phyloP scores from a whole-genome alignment of 2,797 vertebrate genomes.

The Scleropages formosus region DNA sequence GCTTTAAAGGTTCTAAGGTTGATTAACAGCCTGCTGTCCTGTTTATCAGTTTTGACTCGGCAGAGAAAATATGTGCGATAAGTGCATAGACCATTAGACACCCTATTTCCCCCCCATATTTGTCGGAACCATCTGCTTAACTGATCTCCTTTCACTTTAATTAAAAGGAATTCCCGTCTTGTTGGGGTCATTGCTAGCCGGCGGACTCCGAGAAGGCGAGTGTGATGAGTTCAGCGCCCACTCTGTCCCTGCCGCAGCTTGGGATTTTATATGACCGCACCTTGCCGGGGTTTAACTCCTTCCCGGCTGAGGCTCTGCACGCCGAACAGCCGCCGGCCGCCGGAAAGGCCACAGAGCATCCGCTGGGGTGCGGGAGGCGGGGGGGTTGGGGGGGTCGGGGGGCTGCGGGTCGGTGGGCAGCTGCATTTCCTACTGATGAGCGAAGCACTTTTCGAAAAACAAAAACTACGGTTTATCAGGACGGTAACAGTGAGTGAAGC shows the following conservation, averaged over 20 bases:
- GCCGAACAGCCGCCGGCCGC: constrained; percentile 25
- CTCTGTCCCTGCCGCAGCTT: constrained; percentile 60
- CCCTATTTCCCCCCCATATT: constrained; percentile 76
- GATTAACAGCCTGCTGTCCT: constrained; percentile 75
- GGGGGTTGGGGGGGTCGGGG: not conserved
- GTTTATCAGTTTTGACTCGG: constrained; percentile 75
- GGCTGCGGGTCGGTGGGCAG: constrained; percentile 17
- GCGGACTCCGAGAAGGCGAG: constrained; percentile 68
- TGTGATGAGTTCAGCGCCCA: constrained; percentile 78
- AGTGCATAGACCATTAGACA: constrained; percentile 76
- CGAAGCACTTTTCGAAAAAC: not conserved
- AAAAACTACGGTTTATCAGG: constrained; percentile 21
- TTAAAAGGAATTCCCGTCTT: constrained; percentile 79
- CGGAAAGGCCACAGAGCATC: not conserved
- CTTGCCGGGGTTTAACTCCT: constrained; percentile 58
- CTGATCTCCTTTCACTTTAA: constrained; percentile 81
- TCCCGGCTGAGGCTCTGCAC: constrained; percentile 35
- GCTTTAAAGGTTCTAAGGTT: constrained; percentile 81
- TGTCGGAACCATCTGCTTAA: constrained; percentile 79
- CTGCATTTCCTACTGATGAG: constrained; percentile 18
- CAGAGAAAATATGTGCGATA: constrained; percentile 73
- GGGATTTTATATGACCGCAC: constrained; percentile 11
- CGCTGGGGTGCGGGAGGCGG: not conserved
- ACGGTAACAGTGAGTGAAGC: constrained; percentile 69
- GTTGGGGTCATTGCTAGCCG: constrained; percentile 72